Evolutionary conservation across 2,888 invertebrate species (phyloP).

Genomic region (Pyrrhosoma nymphula): DNA sequence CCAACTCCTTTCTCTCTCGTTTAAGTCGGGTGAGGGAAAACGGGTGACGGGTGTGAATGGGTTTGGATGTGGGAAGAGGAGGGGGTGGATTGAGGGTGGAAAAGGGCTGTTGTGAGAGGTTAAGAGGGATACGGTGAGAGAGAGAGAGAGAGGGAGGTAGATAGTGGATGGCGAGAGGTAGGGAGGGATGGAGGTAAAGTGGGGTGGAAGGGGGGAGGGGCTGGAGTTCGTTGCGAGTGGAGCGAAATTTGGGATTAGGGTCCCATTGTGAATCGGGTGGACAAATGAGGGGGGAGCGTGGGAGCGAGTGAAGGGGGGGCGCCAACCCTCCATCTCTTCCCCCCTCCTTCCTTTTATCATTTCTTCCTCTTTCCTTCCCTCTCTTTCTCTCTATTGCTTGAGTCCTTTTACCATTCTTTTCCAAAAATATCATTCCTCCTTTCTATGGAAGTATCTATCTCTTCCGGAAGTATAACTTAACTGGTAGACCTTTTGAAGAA

Average conservation of each 20-base stretch:
- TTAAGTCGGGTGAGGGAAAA: constrained; percentile 43
- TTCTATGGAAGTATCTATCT: too few relatives aligned
- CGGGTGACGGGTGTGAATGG: not conserved
- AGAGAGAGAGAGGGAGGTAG: not conserved
- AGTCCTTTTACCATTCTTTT: not conserved
- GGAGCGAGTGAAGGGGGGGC: not conserved
- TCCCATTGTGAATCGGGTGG: constrained; percentile 55
- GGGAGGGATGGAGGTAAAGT: not conserved
- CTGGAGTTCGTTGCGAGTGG: not conserved
- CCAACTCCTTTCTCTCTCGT: not conserved
- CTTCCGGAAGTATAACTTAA: too few relatives aligned
- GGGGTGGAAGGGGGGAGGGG: not conserved
- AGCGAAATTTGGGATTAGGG: constrained; percentile 37
- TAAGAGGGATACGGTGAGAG: not conserved
- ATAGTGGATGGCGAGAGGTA: not conserved
- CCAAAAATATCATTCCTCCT: not conserved
- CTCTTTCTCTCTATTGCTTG: not conserved
- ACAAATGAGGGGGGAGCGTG: not conserved
- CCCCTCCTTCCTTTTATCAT: not conserved
- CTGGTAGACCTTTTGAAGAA: too few relatives aligned
- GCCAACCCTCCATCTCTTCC: not conserved
- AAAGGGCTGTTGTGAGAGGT: not conserved
- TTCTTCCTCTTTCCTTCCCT: not conserved
- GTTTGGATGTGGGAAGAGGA: not conserved
- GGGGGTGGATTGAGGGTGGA: not conserved